phyloP scores from a whole-genome alignment of 2,888 invertebrate genomes.

The Callinectes sapidus region DNA sequence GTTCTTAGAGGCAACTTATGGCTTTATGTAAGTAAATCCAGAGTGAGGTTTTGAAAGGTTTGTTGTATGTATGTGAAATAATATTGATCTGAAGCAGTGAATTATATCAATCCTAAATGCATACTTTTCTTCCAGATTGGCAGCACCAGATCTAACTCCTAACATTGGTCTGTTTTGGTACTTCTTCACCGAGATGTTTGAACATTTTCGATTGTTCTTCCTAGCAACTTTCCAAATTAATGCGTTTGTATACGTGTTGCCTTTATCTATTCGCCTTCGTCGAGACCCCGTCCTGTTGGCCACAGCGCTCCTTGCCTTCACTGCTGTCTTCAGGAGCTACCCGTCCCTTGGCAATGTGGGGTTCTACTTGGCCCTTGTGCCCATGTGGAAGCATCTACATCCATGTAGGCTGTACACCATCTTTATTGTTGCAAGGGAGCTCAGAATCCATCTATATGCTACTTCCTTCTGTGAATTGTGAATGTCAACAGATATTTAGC shows the following conservation, averaged over 20 bases:
- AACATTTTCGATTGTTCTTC: slow-evolving; percentile 96
- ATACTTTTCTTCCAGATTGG: slow-evolving; percentile 80
- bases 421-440: not conserved
- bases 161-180: slow-evolving; percentile 99
- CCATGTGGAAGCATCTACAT: slow-evolving; percentile 75
- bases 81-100: not conserved
- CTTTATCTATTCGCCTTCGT: slow-evolving; percentile 78
- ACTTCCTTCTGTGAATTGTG: too few species aligned
- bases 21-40: slow-evolving; percentile 84
- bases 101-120: not conserved
- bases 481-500: too few species aligned
- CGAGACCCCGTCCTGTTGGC: slow-evolving; percentile 84
- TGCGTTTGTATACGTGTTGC: slow-evolving; percentile 90
- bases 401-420: slow-evolving; percentile 77
- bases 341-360: slow-evolving; percentile 97
- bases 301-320: slow-evolving; percentile 86
- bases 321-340: slow-evolving; percentile 96
- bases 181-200: slow-evolving; percentile 99
- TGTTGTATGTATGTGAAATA: not conserved
- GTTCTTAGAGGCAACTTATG: slow-evolving; percentile 83
- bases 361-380: slow-evolving; percentile 91
- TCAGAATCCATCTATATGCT: too few species aligned
- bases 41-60: not conserved
- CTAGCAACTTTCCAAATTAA: slow-evolving; percentile 98
- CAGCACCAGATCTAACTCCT: slow-evolving; percentile 94